These are phyloP conservation scores for Blastobasis lacticolella DNA, from an alignment of 2,888 invertebrate species.

Conservation along the genomic window DNA sequence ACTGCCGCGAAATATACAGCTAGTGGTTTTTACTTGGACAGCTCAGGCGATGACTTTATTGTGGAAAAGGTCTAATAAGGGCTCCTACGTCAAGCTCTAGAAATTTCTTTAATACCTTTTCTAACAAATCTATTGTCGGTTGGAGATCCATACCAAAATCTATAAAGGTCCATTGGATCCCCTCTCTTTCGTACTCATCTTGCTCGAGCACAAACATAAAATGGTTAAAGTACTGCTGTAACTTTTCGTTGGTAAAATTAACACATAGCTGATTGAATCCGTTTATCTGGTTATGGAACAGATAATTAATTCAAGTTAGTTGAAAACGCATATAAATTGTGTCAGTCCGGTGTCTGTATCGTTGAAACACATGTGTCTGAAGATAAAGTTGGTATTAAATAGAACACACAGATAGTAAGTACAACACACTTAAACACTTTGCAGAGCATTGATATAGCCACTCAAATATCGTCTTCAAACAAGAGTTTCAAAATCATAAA, in stretches of 20 bases:
- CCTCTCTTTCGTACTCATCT: constrained; percentile 95
- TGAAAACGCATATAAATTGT: neutral
- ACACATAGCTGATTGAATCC: constrained; percentile 97
- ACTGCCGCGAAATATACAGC: constrained; percentile 23
- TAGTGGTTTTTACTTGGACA: constrained; percentile 30
- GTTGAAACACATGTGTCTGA: constrained; percentile 18
- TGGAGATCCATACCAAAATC: constrained; percentile 97
- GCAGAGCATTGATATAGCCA: constrained; percentile 50
- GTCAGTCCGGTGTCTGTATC: constrained; percentile 1
- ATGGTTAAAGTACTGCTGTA: constrained; percentile 97
- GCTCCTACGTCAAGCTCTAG: constrained; percentile 43
- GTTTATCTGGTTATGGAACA: constrained; percentile 82
- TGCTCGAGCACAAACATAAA: constrained; percentile 97
- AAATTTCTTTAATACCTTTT: constrained; percentile 81
- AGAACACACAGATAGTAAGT: constrained; percentile 29
- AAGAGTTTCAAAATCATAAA: neutral
- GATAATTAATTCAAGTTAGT: constrained; percentile 25
- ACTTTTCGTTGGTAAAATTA: constrained; percentile 96
- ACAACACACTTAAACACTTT: constrained; percentile 46
- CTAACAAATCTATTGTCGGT: constrained; percentile 91
- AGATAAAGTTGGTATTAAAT: constrained; percentile 23
- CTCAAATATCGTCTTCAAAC: constrained; percentile 34
- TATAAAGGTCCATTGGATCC: constrained; percentile 93
- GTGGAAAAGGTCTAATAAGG: constrained; percentile 50
- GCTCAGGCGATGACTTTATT: constrained; percentile 36